Evolutionary conservation across 2,888 invertebrate genomes (phyloP), one percentile per base, ranked within the genome.

Genomic region (Argyresthia goedartella): DNA sequence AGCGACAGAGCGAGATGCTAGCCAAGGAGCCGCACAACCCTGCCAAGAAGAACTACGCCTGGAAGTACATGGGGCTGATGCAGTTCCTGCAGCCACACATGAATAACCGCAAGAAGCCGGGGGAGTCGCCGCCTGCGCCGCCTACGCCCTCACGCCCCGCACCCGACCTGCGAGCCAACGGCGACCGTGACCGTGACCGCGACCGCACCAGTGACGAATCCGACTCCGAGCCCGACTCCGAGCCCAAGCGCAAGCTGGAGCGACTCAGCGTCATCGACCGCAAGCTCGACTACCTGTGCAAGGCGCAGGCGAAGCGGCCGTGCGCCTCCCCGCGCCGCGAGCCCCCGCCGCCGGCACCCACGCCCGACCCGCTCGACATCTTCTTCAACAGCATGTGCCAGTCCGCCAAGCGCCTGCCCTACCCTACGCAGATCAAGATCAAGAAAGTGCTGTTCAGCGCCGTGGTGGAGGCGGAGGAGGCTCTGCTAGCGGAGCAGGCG

Each of bases 321-420:
- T 43, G 43, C 49, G 14, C 9, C 25, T 47, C 25, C 11, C 36
- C 46, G 46, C 10, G 8, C 10, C 49, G 36, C 36, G 9, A 13
- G 15, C 36, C 36, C 10, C 14, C 15, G 36, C n/a, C n/a, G n/a
- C n/a, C n/a, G n/a, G 36, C 36, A 4, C 14, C 35, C 49, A 15
- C 39, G 14, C 36, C 36, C 14, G 81, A 81, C 62, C 79, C 82
- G 50, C 70, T 82, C 49, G 82, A 82, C 65, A 78, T 76, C 54
- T 85, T 85, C 69, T 85, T 85, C 69, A 77, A 73, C 65, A 69
- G 82, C 71, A 85, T 85, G 85, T 84, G 84, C 63, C 81, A 84
- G 66, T 70, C 80, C 48, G 79, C 84, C 39, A 81, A 81, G 66
- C 72, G 84, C 39, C 67, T 85, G 56, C 78, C 85, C 13, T 81